Conservation (phyloP, 2,113 vertebrate species). For the Calidris pygmaea region DNA sequence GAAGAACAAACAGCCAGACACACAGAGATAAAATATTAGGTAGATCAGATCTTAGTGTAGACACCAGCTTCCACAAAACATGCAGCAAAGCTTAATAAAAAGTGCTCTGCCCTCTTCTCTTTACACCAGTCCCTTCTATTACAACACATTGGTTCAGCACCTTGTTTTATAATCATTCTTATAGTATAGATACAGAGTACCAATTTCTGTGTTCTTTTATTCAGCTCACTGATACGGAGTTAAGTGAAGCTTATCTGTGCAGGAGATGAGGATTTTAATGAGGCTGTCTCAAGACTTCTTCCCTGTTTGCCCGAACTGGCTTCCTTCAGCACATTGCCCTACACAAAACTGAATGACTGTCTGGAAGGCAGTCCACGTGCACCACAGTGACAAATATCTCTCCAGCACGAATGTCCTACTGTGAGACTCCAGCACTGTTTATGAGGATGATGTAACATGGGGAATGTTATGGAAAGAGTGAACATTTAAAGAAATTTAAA, state of each 20-base stretch:
- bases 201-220: not conserved
- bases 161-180: not conserved
- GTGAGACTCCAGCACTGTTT: not conserved
- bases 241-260: not conserved
- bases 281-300: not conserved
- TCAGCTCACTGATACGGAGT: not conserved
- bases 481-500: not conserved
- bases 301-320: not conserved
- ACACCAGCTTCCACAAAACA: not conserved
- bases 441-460: not conserved
- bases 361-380: not conserved
- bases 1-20: not conserved
- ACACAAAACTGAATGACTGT: not conserved
- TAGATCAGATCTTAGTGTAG: not conserved
- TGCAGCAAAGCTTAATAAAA: not conserved
- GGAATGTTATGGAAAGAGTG: not conserved
- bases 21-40: fast-evolving
- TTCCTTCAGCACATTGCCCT: not conserved
- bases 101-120: not conserved
- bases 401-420: not conserved
- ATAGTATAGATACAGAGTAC: not conserved
- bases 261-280: not conserved
- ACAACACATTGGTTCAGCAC: not conserved
- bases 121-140: not conserved
- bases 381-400: not conserved